These are phyloP conservation scores for Coleophora deauratella DNA, from an alignment of 2,888 invertebrate genomes.

Conservation along the genomic window DNA sequence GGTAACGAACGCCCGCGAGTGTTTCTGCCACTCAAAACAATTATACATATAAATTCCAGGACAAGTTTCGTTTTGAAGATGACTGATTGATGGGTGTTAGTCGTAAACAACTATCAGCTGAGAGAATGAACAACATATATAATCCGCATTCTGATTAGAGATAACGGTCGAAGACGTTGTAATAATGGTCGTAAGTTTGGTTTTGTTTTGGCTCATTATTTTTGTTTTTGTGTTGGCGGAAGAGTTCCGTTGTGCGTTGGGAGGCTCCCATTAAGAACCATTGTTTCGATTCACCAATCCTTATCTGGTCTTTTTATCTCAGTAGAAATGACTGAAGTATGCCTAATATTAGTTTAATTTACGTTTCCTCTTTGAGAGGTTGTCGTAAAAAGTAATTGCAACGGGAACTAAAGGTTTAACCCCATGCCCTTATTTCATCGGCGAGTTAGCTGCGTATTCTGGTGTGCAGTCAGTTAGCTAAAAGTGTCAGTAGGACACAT, in stretches of 20 bases:
- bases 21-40: conserved; percentile 32
- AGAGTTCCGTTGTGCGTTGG: conserved; percentile 54
- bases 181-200: conserved; percentile 39
- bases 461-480: conserved; percentile 4
- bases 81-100: conserved; percentile 34
- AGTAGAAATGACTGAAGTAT: conserved; percentile 15
- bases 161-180: conserved; percentile 36
- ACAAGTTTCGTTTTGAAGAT: conserved; percentile 21
- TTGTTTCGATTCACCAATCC: conserved; percentile 33
- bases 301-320: conserved; percentile 32
- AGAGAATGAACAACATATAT: conserved; percentile 30
- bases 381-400: no score
- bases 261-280: conserved; percentile 41
- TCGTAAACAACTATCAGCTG: conserved; percentile 34
- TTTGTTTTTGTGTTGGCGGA: conserved; percentile 50
- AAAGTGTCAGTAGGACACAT: conserved; percentile 11
- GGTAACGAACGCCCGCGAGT: conserved; percentile 35
- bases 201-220: conserved; percentile 46
- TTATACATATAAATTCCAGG: conserved; percentile 18
- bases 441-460: neutral
- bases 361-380: no score
- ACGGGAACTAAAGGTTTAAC: no score
- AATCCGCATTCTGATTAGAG: conserved; percentile 29
- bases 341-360: conserved; percentile 1
- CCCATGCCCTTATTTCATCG: no score